Evolutionary conservation across 2,797 vertebrate genomes (phyloP).

Genomic region (Alosa sapidissima): DNA sequence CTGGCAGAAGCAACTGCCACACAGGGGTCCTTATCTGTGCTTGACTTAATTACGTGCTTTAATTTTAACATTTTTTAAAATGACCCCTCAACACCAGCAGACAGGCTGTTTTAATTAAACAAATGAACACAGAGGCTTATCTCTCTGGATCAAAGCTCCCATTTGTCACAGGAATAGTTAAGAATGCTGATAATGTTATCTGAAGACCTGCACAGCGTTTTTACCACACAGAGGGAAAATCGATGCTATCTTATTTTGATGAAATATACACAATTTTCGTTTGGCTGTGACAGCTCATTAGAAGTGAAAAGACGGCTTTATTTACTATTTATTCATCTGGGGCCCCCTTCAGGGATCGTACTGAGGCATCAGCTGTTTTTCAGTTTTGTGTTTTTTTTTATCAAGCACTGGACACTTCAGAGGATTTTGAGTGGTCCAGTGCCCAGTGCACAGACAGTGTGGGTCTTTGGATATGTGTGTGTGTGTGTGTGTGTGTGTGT

Average conservation of each 20-base stretch:
- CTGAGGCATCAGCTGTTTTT: slow-evolving; percentile 30
- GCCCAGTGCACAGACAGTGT: not conserved
- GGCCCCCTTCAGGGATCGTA: slow-evolving; percentile 38
- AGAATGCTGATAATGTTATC: slow-evolving; percentile 76
- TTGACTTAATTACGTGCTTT: slow-evolving; percentile 97
- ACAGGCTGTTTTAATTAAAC: slow-evolving; percentile 95
- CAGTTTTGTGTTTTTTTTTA: not conserved
- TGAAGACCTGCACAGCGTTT: slow-evolving; percentile 68
- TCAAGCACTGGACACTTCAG: not conserved
- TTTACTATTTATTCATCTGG: slow-evolving; percentile 68
- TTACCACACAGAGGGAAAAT: slow-evolving; percentile 74
- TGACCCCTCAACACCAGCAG: slow-evolving; percentile 83
- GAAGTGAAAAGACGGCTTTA: slow-evolving; percentile 66
- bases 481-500: not conserved
- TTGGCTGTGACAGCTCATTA: slow-evolving; percentile 70
- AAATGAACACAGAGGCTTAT: slow-evolving; percentile 87
- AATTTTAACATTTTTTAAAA: slow-evolving; percentile 93
- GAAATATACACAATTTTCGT: slow-evolving; percentile 52
- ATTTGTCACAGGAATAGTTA: slow-evolving; percentile 86
- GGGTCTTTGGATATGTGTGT: not conserved
- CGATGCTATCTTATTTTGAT: slow-evolving; percentile 70
- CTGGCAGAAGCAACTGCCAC: slow-evolving; percentile 75
- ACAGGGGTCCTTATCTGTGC: slow-evolving; percentile 89
- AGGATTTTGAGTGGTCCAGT: not conserved
- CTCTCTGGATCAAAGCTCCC: slow-evolving; percentile 79